These are phyloP conservation scores for Sylvilagus bachmani DNA, from an alignment of 2,113 vertebrate genomes.

Conservation along the genomic window DNA sequence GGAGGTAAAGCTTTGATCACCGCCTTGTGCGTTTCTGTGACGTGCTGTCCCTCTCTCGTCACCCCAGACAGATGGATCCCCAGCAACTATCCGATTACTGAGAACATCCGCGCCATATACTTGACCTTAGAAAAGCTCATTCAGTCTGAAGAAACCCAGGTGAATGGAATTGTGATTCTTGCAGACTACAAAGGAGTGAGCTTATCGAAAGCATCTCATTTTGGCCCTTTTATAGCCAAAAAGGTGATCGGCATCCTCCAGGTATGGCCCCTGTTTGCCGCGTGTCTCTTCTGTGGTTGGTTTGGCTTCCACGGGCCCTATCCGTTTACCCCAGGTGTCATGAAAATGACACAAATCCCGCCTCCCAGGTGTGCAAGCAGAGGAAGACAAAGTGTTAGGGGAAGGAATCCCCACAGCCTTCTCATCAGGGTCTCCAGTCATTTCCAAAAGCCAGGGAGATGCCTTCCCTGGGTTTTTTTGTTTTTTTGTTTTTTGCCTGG, in stretches of 20 bases:
- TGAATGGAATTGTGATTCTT: slow-evolving; percentile 98
- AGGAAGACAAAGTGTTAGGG: neutral
- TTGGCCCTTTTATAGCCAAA: slow-evolving; percentile 98
- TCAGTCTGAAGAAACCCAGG: slow-evolving; percentile 98
- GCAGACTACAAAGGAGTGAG: slow-evolving; percentile 98
- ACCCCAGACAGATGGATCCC: slow-evolving; percentile 96
- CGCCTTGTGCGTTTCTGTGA: slow-evolving; percentile 77
- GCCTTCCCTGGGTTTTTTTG: neutral
- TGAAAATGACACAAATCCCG: neutral
- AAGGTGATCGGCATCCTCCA: slow-evolving; percentile 99
- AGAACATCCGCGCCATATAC: slow-evolving; percentile 98
- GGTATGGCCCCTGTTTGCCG: slow-evolving; percentile 88
- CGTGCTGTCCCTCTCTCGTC: slow-evolving; percentile 83
- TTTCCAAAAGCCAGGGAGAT: neutral
- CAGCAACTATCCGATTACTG: slow-evolving; percentile 96
- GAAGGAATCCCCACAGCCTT: neutral
- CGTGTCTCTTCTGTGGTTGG: neutral
- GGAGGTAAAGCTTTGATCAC: neutral
- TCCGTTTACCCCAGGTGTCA: neutral
- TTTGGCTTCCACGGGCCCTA: slow-evolving; percentile 57
- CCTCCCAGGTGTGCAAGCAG: neutral
- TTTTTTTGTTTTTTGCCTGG: accelerated
- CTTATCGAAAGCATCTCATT: slow-evolving; percentile 98
- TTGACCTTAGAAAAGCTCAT: slow-evolving; percentile 98
- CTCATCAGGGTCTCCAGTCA: neutral